Base-by-base conservation (phyloP, 2,888 invertebrate species). In the Spialia ferax region DNA sequence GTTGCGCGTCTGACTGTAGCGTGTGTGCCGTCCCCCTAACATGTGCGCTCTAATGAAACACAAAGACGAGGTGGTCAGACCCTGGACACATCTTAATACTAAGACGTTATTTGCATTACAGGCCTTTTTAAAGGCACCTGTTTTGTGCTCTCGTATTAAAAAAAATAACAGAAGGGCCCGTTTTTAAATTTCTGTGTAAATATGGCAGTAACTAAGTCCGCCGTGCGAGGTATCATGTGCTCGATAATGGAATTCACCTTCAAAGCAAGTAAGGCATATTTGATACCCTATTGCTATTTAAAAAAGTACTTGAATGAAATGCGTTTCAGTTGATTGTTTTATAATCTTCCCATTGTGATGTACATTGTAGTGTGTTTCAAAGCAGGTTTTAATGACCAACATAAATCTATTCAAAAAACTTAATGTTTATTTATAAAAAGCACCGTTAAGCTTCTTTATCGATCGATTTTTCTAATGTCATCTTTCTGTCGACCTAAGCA, bases 241-340 rank as follows among this genome's bases (percentile, higher is more conserved):
- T 88, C 92, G 69, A 85, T 93, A 73, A 91, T 93, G 92, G 93
- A 93, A 81, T 88, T 93, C 76, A 93, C 93, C 71, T 93, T 93
- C 77, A 93, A 88, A 93, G 93, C 93, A 89, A 93, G 93, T 93
- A 92, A 93, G 91, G 73, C 38, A 60, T 64, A 68, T 50, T 15
- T 22, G 66, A 60, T 66, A 23, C 23, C 23, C n/a, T 13, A 22
- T 1, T 22, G 11, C 22, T 5, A 13, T 50, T 2, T 18, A 22
- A 22, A 50, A 22, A 11, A 13, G 15, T 15, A 42, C 13, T 15
- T 18, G 7, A 61, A 61, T 61, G n/a, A 48, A 23, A 29, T 61
- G 29, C 18, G 20, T 20, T 20, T 20, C 20, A 20, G 10, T 20
- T 11, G 10, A 26, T 2, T 8, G 54, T 29, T 8, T 13, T 29